phyloP scores from a whole-genome alignment of 2,888 invertebrate genomes.

The Pollenia amentaria region DNA sequence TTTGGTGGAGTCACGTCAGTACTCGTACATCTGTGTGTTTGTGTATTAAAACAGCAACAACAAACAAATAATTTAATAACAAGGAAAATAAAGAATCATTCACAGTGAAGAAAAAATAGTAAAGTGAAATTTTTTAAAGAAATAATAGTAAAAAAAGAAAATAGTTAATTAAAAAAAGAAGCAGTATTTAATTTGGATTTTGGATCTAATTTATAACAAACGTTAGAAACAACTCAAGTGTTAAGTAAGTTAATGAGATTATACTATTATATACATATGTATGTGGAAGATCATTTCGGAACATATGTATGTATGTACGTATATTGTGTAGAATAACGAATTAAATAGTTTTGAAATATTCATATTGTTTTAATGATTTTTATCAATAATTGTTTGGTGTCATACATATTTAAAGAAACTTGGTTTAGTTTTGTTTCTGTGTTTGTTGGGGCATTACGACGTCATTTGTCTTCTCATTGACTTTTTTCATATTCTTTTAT shows the following conservation, averaged over 20 bases:
- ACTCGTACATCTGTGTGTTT: conserved; percentile 12
- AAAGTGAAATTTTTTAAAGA: conserved; percentile 30
- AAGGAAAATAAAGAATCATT: conserved; percentile 26
- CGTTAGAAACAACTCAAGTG: conserved; percentile 34
- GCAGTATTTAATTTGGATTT: background rate
- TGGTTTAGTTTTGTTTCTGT: background rate
- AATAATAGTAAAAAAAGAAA: conserved; percentile 1
- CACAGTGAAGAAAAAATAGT: conserved; percentile 13
- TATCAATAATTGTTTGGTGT: conserved; percentile 21
- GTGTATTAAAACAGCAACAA: conserved; percentile 32
- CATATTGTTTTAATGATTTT: conserved; percentile 23
- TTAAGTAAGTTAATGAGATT: conserved; percentile 56
- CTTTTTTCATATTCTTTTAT: background rate
- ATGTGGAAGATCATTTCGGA: too few species aligned
- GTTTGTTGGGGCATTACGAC: conserved; percentile 20
- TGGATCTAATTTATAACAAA: background rate
- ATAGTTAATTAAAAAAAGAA: conserved; percentile 25
- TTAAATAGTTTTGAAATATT: background rate
- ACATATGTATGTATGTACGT: too few species aligned
- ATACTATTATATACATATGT: background rate
- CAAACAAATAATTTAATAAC: conserved; percentile 28
- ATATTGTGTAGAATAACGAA: too few species aligned
- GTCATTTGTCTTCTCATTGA: conserved; percentile 24
- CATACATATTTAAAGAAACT: conserved; percentile 17
- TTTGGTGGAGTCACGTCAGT: conserved; percentile 55